Evolutionary conservation across 2,113 vertebrate species (phyloP).

Genomic region (Engystomops pustulosus): DNA sequence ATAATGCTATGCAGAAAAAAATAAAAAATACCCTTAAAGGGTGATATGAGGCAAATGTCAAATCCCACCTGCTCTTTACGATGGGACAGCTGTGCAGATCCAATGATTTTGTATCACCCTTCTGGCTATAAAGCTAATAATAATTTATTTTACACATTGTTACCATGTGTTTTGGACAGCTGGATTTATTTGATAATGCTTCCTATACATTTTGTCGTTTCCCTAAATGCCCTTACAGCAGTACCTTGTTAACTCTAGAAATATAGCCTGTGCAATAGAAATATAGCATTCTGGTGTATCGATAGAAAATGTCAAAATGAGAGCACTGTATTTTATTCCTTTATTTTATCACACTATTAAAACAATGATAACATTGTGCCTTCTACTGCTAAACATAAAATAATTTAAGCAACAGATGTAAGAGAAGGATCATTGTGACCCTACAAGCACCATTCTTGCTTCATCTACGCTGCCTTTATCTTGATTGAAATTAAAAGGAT

Average conservation of each 20-base stretch:
- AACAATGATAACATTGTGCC: background rate
- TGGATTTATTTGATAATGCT: constrained; percentile 40
- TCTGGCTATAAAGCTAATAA: constrained; percentile 47
- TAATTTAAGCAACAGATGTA: background rate
- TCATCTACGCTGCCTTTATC: too few relatives aligned
- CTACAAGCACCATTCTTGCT: background rate
- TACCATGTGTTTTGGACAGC: constrained; percentile 55
- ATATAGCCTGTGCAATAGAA: background rate
- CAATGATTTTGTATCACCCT: constrained; percentile 49
- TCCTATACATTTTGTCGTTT: constrained; percentile 38
- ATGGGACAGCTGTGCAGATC: constrained; percentile 52
- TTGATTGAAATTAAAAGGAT: too few relatives aligned
- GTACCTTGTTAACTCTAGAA: constrained; percentile 38
- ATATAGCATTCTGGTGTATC: background rate
- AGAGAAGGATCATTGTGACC: background rate
- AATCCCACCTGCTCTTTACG: constrained; percentile 57
- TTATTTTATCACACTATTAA: background rate
- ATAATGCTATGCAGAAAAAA: constrained; percentile 12
- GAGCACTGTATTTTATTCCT: background rate
- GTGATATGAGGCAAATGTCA: constrained; percentile 51
- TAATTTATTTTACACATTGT: constrained; percentile 52
- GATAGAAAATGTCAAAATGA: background rate
- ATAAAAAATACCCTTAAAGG: constrained; percentile 28
- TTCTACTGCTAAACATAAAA: background rate
- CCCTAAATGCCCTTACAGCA: constrained; percentile 36